Evolutionary conservation across 2,797 vertebrate genomes (phyloP), one percentile per base, ranked within the genome.

Genomic region (Neomorphus geoffroyi): DNA sequence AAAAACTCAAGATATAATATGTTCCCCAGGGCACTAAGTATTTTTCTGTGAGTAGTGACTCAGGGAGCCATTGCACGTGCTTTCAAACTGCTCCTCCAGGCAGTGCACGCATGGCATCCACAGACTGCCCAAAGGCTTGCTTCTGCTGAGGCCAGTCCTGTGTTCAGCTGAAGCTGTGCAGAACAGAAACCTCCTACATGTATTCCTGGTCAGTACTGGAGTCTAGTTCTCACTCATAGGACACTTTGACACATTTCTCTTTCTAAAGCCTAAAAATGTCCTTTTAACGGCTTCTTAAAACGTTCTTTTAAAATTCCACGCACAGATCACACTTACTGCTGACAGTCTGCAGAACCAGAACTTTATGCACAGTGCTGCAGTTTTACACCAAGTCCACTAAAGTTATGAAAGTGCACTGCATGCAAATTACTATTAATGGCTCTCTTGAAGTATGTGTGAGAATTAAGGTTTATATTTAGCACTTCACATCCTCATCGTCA

Each of bases 31-130:
- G 62, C 16, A 74, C 80, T 17, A 50, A 27, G 9, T 57, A 8
- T 9, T 80, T 8, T 61, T 17, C 19, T 13, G 11, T 8, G n/a
- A 33, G n/a, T 2, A 0, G 26, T 28, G 33, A 21, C 24, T 19
- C 4, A 1, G 23, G 3, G 23, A 35, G 48, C 66, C 35, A 16
- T 8, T 13, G 66, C 46, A n/a, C 2, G 5, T 4, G 2, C 7
- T 26, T 28, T 12, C 3, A 6, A 17, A 37, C 26, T 32, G 30
- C 18, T 27, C 4, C 41, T 22, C 23, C 69, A 51, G 28, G 46
- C 39, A 27, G 13, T 1, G 58, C 48, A 24, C 51, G 19, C 18
- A 2, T 0, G 14, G 51, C 41, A 53, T 0, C 26, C 7, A 21
- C 27, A 46, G 32, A 35, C 51, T 73, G 54, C 66, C 69, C 57